A percentile compares a stretch with the other conserved stretches of the same genome.
These are phyloP conservation scores for Potamilus streckersoni DNA, from an alignment of 1,140 invertebrate genomes.

Conservation along the genomic window DNA sequence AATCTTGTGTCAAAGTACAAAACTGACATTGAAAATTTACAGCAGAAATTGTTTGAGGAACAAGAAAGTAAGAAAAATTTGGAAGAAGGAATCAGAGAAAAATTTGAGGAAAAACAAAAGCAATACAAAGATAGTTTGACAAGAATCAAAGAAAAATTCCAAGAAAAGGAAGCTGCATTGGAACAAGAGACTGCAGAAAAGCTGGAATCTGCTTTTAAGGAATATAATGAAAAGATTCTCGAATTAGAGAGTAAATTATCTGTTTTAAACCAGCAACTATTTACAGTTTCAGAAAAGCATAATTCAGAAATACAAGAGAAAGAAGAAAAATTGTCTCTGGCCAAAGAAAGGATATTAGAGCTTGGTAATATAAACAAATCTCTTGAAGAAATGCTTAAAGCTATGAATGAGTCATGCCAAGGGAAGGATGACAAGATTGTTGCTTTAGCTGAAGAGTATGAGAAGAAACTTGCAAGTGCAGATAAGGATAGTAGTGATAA, in stretches of 20 bases:
- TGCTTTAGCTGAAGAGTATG: slow-evolving; percentile 34
- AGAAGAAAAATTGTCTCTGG: slow-evolving; percentile 40
- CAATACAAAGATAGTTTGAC: slow-evolving; percentile 51
- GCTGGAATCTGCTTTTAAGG: background rate
- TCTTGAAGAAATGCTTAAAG: slow-evolving; percentile 56
- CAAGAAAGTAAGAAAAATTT: slow-evolving; percentile 33
- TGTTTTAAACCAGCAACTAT: slow-evolving; percentile 24
- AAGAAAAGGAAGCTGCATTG: slow-evolving; percentile 45
- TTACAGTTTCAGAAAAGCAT: slow-evolving; percentile 44
- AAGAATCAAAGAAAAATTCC: slow-evolving; percentile 57
- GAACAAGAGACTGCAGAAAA: slow-evolving; percentile 14
- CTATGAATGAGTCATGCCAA: slow-evolving; percentile 40
- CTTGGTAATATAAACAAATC: slow-evolving; percentile 46
- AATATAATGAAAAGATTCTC: background rate
- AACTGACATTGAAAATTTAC: slow-evolving; percentile 23
- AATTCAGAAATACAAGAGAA: slow-evolving; percentile 43
- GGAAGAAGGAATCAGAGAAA: slow-evolving; percentile 49
- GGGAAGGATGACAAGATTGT: slow-evolving; percentile 41
- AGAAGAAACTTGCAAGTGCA: slow-evolving; percentile 17
- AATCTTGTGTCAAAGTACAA: slow-evolving; percentile 24
- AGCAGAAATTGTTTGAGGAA: slow-evolving; percentile 19
- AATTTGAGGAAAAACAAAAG: slow-evolving; percentile 53
- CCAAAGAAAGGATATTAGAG: slow-evolving; percentile 22
- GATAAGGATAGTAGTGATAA: no score
- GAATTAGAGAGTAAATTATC: no score